Base-by-base conservation (phyloP, 2,888 invertebrate genomes). In the Athalia rosae region DNA sequence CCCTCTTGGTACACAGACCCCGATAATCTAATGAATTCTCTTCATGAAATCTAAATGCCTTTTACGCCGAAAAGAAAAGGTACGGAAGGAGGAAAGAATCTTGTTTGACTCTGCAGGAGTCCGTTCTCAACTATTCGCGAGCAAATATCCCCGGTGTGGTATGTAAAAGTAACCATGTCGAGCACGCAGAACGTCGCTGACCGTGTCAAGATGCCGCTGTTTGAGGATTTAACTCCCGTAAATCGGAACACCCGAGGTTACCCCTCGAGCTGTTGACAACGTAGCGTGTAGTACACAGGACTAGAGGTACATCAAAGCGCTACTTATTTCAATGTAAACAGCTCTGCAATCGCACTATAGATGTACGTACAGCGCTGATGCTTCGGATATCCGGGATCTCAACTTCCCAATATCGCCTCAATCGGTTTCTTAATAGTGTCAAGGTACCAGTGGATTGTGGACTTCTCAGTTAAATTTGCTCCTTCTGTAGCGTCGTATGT, bases 231-330 rank as follows among this genome's bases (percentile, higher is more conserved):
- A 58, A 50, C 56, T 59, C 15, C 28, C 3, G 9, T 69, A 43
- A 77, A 47, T 47, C 47, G 58, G 13, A 59, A 48, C 56, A 9
- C 58, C 56, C 56, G 56, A 43, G 69, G 56, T 71, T 69, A 56
- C 56, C 56, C 69, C 69, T 71, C 69, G 15, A 58, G 58, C 69
- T 71, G 69, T 71, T 71, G 56, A 71, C 56, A 28, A 56, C 58
- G 45, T 45, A 56, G n/a, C n/a, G 13, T 58, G 58, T 45, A 71
- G 58, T 43, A 71, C 43, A 50, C 43, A 58, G 45, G 13, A 45
- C 58, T 58, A 58, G 45, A 58, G 7, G 5, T 56, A 71, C 43
- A 41, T 71, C 71, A 71, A 71, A 71, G 71, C 13, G 13, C 71
- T 58, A 45, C 58, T 71, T 28, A 28, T 28, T 71, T 71, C 45